phyloP scores from a whole-genome alignment of 2,797 vertebrate species.

The Macropus fuliginosus region DNA sequence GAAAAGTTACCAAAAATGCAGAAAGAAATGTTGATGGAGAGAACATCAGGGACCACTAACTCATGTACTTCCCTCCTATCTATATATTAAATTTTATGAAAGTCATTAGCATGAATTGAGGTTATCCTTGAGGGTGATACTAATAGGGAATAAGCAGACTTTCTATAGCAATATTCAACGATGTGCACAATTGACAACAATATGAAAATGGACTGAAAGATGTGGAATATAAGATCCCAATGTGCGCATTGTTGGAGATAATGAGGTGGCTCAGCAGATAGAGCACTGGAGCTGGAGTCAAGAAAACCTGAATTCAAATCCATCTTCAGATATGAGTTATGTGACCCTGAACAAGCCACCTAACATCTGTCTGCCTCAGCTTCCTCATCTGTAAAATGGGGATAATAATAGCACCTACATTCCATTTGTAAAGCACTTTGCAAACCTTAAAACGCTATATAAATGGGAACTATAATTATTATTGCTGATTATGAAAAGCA shows the following conservation, averaged over 20 bases:
- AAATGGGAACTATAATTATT: too few species aligned
- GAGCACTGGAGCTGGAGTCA: neutral
- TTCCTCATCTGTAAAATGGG: neutral
- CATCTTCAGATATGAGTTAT: neutral
- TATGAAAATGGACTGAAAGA: neutral
- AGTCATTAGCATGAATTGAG: neutral
- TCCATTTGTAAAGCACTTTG: too few species aligned
- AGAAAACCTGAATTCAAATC: neutral
- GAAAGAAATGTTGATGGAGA: neutral
- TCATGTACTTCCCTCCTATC: neutral
- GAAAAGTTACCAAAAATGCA: neutral
- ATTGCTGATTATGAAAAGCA: too few species aligned
- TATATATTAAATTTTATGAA: neutral
- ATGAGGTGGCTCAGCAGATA: neutral
- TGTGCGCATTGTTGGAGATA: neutral
- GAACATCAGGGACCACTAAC: neutral
- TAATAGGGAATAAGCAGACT: neutral
- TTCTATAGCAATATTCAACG: neutral
- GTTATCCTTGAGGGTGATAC: neutral
- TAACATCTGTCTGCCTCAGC: neutral
- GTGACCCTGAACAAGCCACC: neutral
- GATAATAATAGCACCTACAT: neutral
- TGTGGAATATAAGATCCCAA: neutral
- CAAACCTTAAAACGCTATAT: too few species aligned
- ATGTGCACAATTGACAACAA: neutral